Evolutionary conservation across 1,140 invertebrate genomes (phyloP).

Genomic region (Zaprionus africanus): DNA sequence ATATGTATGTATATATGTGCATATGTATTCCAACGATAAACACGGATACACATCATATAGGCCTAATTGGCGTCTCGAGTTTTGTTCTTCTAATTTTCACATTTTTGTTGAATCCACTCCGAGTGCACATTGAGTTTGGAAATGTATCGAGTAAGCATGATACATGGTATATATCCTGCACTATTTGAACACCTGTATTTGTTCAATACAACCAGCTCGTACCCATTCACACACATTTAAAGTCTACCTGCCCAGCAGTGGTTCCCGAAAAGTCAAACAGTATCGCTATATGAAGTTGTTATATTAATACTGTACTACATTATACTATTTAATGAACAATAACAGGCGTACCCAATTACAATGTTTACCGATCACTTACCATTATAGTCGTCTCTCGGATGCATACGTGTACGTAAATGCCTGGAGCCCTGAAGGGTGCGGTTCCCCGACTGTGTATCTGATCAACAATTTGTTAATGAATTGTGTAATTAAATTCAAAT

Average conservation of each 20-base stretch:
- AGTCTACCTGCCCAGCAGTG: neutral
- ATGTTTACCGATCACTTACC: constrained; percentile 31
- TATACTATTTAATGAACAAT: neutral
- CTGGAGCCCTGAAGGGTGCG: constrained; percentile 21
- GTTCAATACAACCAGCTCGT: constrained; percentile 45
- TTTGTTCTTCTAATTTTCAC: too few relatives aligned
- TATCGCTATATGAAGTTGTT: neutral
- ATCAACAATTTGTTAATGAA: constrained; percentile 59
- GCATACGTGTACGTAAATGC: constrained; percentile 25
- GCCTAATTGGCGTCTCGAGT: too few relatives aligned
- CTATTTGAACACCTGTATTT: constrained; percentile 77
- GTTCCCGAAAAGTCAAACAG: neutral
- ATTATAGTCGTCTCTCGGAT: neutral
- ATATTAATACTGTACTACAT: neutral
- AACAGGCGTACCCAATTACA: neutral
- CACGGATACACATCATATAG: too few relatives aligned
- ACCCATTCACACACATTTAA: neutral
- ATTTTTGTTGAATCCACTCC: too few relatives aligned
- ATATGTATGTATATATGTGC: too few relatives aligned
- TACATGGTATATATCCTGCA: neutral
- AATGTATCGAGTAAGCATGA: neutral
- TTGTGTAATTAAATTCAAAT: constrained; percentile 59
- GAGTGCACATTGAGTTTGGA: neutral
- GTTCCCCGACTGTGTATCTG: constrained; percentile 7
- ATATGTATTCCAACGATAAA: too few relatives aligned